These are phyloP conservation scores for Apoda limacodes DNA, from an alignment of 2,888 invertebrate genomes.

Conservation along the genomic window DNA sequence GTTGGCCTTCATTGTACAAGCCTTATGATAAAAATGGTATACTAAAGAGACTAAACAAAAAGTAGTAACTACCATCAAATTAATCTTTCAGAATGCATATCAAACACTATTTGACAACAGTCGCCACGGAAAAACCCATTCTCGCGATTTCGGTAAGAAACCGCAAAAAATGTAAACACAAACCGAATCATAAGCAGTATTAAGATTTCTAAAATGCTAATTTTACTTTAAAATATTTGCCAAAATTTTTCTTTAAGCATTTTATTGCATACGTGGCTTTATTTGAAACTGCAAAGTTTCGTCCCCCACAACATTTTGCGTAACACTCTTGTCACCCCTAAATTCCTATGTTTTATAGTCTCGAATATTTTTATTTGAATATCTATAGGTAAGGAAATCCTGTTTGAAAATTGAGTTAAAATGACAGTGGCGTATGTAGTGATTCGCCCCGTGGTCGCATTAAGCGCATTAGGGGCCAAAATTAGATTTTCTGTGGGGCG, in stretches of 20 bases:
- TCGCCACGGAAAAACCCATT: too few relatives aligned
- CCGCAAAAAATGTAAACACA: too few relatives aligned
- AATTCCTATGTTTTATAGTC: constrained; percentile 54
- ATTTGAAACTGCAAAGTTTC: constrained; percentile 44
- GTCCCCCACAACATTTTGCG: constrained; percentile 36
- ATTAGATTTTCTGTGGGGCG: constrained; percentile 64
- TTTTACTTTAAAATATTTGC: constrained; percentile 36
- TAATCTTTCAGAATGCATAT: too few relatives aligned
- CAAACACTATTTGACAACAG: too few relatives aligned
- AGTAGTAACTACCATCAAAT: too few relatives aligned
- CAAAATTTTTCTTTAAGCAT: too few relatives aligned
- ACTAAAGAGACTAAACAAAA: too few relatives aligned
- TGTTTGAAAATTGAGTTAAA: constrained; percentile 67
- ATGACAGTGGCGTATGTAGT: constrained; percentile 67
- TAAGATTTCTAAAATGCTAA: too few relatives aligned
- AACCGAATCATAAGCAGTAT: too few relatives aligned
- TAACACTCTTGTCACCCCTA: constrained; percentile 55
- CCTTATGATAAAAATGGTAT: too few relatives aligned
- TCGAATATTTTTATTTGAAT: constrained; percentile 45
- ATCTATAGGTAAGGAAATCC: constrained; percentile 27
- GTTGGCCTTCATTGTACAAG: too few relatives aligned
- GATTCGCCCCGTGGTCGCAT: constrained; percentile 66
- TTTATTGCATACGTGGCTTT: constrained; percentile 54
- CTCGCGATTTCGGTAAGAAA: too few relatives aligned
- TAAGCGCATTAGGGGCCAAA: constrained; percentile 63